Evolutionary conservation across 2,888 invertebrate species (phyloP).

Genomic region (Gastracanthus pulcherrimus): DNA sequence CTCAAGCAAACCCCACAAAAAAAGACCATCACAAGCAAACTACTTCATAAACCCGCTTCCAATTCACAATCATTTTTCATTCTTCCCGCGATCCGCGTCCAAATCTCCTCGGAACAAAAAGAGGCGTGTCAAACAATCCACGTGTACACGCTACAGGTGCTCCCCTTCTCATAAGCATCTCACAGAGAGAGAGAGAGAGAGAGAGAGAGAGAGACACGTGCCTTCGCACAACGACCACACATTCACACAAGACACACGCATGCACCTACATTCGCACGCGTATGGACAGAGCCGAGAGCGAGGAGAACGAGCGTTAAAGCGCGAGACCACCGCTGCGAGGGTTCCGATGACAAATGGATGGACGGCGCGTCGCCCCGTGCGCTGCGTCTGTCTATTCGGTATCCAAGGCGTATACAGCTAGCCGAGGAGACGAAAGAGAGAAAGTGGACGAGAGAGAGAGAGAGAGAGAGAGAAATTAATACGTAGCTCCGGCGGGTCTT

Average conservation of each 20-base stretch:
- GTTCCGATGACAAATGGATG: slow-evolving; percentile 8
- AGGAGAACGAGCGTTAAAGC: background rate
- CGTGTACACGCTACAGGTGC: background rate
- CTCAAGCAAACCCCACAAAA: too few relatives aligned
- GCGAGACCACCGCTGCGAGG: slow-evolving; percentile 19
- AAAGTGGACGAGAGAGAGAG: too few relatives aligned
- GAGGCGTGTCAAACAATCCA: background rate
- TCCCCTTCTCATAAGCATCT: background rate
- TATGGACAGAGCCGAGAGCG: too few relatives aligned
- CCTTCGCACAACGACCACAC: background rate
- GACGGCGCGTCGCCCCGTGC: background rate
- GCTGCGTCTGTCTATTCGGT: slow-evolving; percentile 22
- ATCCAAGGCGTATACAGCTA: background rate
- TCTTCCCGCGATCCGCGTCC: background rate
- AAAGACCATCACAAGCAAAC: too few relatives aligned
- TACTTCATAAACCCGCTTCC: too few relatives aligned
- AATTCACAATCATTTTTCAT: too few relatives aligned
- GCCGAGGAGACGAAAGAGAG: too few relatives aligned
- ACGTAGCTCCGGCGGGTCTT: background rate
- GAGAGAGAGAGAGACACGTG: too few relatives aligned
- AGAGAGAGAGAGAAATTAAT: slow-evolving; percentile 15
- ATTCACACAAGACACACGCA: background rate
- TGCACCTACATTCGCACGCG: background rate
- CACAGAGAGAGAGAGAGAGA: too few relatives aligned
- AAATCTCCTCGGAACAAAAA: background rate